Conservation (phyloP, 1,140 invertebrate genomes). For the Propsilocerus akamusi region DNA sequence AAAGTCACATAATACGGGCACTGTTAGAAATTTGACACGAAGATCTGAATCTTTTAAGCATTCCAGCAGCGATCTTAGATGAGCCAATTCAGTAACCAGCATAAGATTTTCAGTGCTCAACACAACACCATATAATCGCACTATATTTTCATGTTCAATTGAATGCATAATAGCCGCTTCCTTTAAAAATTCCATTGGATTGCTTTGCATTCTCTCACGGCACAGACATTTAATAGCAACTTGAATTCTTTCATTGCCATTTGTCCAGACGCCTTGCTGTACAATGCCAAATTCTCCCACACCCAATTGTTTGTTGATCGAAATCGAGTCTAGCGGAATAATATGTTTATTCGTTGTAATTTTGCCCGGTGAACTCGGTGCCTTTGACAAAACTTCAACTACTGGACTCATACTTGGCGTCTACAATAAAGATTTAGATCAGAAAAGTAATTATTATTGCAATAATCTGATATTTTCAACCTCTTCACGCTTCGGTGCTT, state of each 20-base stretch:
- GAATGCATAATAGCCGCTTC: constrained; percentile 97
- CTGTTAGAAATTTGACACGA: constrained; percentile 63
- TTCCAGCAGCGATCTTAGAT: constrained; percentile 81
- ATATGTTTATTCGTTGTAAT: constrained; percentile 79
- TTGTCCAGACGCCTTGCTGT: constrained; percentile 96
- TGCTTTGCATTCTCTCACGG: constrained; percentile 84
- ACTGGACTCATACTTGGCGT: constrained; percentile 23
- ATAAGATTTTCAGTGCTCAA: constrained; percentile 86
- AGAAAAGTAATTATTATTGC: not conserved
- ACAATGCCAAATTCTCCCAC: constrained; percentile 95
- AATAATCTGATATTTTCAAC: not conserved
- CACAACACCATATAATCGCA: constrained; percentile 91
- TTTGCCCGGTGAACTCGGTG: constrained; percentile 22
- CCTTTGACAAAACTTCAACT: constrained; percentile 12
- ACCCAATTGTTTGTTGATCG: constrained; percentile 86
- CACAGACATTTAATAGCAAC: constrained; percentile 95
- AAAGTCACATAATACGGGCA: constrained; percentile 77
- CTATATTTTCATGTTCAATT: constrained; percentile 92
- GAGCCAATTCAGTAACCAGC: constrained; percentile 93
- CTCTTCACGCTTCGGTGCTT: constrained; percentile 41
- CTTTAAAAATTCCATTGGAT: constrained; percentile 91
- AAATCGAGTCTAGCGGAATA: constrained; percentile 83
- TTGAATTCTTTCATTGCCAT: constrained; percentile 80
- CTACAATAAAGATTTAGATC: constrained; percentile 11
- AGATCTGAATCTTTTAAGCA: constrained; percentile 86